Evolutionary conservation across 2,888 invertebrate genomes (phyloP).

Genomic region (Ennomos quercinarius): DNA sequence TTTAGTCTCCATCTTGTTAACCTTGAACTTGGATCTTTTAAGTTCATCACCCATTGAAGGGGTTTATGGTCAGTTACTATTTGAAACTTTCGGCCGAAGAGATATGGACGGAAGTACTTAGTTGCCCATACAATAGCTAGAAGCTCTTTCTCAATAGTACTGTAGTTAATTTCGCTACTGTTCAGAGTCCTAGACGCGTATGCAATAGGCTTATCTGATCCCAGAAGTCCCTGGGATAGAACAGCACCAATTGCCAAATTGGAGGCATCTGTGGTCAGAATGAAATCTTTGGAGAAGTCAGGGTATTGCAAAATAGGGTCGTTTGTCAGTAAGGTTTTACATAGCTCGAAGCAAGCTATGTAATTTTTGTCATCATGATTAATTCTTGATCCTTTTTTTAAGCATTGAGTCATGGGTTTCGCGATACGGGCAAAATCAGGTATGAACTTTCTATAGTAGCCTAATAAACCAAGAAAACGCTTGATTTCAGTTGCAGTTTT

Average conservation of each 20-base stretch:
- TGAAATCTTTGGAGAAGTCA: constrained; percentile 48
- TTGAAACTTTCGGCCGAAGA: constrained; percentile 53
- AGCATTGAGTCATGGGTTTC: no score
- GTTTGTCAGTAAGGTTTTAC: constrained; percentile 37
- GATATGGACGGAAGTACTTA: constrained; percentile 39
- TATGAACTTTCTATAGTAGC: constrained; percentile 48
- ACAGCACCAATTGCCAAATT: constrained; percentile 47
- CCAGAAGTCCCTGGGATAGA: constrained; percentile 41
- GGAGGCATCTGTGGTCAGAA: constrained; percentile 49
- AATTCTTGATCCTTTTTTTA: no score
- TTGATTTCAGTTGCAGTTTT: constrained; percentile 45
- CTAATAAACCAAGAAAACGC: constrained; percentile 34
- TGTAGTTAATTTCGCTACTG: constrained; percentile 41
- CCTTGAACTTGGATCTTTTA: no score
- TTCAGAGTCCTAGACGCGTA: constrained; percentile 45
- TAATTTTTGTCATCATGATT: constrained; percentile 29
- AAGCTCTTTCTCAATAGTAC: constrained; percentile 52
- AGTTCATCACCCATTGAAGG: constrained; percentile 19
- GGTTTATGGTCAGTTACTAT: constrained; percentile 60
- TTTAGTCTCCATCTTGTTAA: no score
- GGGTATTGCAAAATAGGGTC: constrained; percentile 55
- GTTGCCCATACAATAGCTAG: constrained; percentile 47
- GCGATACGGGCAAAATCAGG: constrained; percentile 40
- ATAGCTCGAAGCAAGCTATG: constrained; percentile 38
- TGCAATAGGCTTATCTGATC: constrained; percentile 28